Evolutionary conservation across 2,888 invertebrate genomes (phyloP).

Genomic region (Zeuzera pyrina): DNA sequence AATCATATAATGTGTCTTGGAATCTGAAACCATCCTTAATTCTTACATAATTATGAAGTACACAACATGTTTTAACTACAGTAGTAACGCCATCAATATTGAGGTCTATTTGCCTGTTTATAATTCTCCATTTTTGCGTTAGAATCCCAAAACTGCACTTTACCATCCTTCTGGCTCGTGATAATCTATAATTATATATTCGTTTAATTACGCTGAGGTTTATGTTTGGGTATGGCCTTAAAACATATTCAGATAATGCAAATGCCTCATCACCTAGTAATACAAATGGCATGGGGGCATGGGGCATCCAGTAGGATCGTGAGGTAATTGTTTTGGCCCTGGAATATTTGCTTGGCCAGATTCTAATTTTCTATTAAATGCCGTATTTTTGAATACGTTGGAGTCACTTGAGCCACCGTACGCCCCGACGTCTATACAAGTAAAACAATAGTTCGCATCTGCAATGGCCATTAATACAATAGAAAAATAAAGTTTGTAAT

Average conservation of each 20-base stretch:
- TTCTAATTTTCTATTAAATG: constrained; percentile 10
- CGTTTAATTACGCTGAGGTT: constrained; percentile 14
- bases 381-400: constrained; percentile 11
- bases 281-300: constrained; percentile 19
- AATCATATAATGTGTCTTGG: constrained; percentile 6
- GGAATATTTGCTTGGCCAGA: constrained; percentile 8
- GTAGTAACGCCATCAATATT: not conserved
- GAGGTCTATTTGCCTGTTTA: constrained; percentile 10
- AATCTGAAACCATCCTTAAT: constrained; percentile 3
- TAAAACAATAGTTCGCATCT: constrained; percentile 15
- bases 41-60: constrained; percentile 6
- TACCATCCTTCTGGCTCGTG: constrained; percentile 17
- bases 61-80: constrained; percentile 13
- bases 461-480: too few species aligned
- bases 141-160: constrained; percentile 19
- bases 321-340: constrained; percentile 9
- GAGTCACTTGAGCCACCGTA: constrained; percentile 11
- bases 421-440: constrained; percentile 10
- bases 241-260: constrained; percentile 17
- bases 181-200: constrained; percentile 16
- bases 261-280: constrained; percentile 24
- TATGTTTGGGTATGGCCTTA: constrained; percentile 23
- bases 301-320: constrained; percentile 9
- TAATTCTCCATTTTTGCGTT: constrained; percentile 19
- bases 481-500: too few species aligned